Conservation (phyloP, 2,113 vertebrate genomes). For the Neogale vison region DNA sequence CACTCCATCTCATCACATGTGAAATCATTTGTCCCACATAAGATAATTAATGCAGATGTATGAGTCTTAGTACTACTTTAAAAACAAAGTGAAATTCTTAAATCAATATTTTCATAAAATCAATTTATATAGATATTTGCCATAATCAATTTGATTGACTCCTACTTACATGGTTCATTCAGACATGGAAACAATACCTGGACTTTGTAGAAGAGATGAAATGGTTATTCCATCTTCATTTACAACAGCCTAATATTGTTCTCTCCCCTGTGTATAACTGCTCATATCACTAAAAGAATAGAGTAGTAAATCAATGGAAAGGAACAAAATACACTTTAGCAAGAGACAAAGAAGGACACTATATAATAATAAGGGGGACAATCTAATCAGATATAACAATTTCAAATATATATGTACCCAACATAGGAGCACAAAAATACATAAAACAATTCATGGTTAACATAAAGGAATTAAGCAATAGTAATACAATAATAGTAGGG, state of each 20-base stretch:
- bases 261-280: constrained; percentile 73
- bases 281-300: not conserved
- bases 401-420: not conserved
- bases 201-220: constrained; percentile 18
- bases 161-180: not conserved
- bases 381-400: not conserved
- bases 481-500: not conserved
- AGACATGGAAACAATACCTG: not conserved
- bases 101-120: not conserved
- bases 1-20: constrained; percentile 99
- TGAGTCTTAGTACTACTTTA: constrained; percentile 92
- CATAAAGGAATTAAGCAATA: not conserved
- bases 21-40: constrained; percentile 98
- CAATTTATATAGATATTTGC: not conserved
- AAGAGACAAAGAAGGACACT: not conserved
- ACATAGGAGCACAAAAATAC: not conserved
- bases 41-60: constrained; percentile 93
- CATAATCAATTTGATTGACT: not conserved
- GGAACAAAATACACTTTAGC: not conserved
- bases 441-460: not conserved
- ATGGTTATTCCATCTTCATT: not conserved
- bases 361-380: not conserved
- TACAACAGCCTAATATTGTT: not conserved
- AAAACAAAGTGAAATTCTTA: not conserved
- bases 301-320: constrained; percentile 76